Conservation (phyloP, 2,113 vertebrate species). For the Cygnus atratus region DNA sequence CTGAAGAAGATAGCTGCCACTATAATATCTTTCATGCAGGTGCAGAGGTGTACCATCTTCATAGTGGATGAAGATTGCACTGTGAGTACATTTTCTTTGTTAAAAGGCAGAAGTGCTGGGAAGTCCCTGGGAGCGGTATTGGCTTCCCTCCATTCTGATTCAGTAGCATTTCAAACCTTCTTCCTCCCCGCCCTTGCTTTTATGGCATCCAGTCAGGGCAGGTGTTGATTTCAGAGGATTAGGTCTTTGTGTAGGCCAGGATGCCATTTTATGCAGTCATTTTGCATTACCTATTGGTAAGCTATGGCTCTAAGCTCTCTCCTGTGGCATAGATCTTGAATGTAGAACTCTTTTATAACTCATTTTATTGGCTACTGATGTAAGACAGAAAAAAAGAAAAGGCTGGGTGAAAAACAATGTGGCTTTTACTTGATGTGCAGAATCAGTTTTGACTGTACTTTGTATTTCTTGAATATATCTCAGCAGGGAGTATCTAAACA, state of each 20-base stretch:
- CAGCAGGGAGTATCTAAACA: not conserved
- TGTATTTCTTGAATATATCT: not conserved
- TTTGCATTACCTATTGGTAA: not conserved
- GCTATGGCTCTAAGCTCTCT: not conserved
- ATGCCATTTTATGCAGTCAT: not conserved
- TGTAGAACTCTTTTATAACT: not conserved
- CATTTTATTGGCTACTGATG: not conserved
- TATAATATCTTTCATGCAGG: constrained; percentile 97
- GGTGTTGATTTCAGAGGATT: not conserved
- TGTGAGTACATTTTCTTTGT: constrained; percentile 75
- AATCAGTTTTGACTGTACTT: not conserved
- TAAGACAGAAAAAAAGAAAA: not conserved
- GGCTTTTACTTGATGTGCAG: not conserved
- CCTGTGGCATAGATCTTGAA: not conserved
- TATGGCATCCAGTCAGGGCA: not conserved
- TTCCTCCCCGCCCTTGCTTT: not conserved
- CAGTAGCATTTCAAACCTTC: not conserved
- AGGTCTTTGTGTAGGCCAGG: not conserved
- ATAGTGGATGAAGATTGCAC: constrained; percentile 88
- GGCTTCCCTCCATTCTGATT: not conserved
- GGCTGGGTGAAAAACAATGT: not conserved
- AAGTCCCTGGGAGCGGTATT: not conserved
- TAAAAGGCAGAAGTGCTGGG: not conserved
- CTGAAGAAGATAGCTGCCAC: constrained; percentile 94
- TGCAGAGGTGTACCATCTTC: constrained; percentile 93